These are phyloP conservation scores for Lanius ludovicianus DNA, from an alignment of 2,113 vertebrate species.

Conservation along the genomic window DNA sequence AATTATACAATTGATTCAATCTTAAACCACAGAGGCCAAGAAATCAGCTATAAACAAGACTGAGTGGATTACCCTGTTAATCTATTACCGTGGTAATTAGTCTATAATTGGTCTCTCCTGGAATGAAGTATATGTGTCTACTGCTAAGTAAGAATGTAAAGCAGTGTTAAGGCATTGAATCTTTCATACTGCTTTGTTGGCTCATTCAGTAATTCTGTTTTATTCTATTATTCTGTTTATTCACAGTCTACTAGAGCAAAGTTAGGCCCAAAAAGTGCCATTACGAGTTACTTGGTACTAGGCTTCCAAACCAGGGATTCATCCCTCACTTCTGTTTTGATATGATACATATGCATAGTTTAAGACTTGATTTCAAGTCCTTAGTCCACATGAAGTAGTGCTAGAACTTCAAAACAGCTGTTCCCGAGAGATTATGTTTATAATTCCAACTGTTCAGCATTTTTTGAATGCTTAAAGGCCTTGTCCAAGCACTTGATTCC, in stretches of 20 bases:
- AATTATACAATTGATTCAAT: not conserved
- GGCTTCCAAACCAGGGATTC: not conserved
- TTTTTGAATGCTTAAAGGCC: not conserved
- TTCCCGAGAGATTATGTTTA: not conserved
- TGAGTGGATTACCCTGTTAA: not conserved
- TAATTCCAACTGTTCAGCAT: not conserved
- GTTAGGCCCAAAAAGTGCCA: not conserved
- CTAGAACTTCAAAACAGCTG: not conserved
- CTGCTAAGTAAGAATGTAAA: not conserved
- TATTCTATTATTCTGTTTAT: not conserved
- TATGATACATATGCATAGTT: accelerated
- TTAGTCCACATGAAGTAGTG: not conserved
- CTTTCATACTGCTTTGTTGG: not conserved
- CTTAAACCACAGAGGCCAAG: not conserved
- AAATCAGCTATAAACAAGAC: not conserved
- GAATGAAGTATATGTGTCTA: not conserved
- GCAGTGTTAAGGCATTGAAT: not conserved
- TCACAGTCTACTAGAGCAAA: not conserved
- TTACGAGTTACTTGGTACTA: not conserved
- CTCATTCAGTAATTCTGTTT: not conserved
- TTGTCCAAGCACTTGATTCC: not conserved
- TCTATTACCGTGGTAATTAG: not conserved
- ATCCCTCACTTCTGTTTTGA: not conserved
- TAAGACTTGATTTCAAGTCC: not conserved
- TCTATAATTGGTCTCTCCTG: not conserved